Percentiles rank a stretch among this genome's conserved stretches.
phyloP scores from a whole-genome alignment of 53 echinoderm and acorn worm species.

The Henricia sp. region DNA sequence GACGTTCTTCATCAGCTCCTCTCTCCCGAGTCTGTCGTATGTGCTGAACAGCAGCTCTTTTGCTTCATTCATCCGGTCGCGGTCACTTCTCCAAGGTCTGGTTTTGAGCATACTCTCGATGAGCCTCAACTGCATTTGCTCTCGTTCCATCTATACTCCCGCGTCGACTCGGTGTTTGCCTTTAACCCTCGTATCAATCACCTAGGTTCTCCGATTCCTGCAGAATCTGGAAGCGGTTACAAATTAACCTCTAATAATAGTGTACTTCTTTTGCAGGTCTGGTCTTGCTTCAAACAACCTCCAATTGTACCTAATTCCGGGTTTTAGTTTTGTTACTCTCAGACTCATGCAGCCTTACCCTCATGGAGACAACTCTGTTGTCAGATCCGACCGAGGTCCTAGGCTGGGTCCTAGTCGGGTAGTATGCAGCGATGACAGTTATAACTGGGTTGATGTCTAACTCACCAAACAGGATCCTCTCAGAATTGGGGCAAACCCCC shows the following conservation, averaged over 20 bases:
- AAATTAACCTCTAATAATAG: conserved; percentile 32
- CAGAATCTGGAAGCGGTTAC: conserved; percentile 2
- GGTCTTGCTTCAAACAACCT: background rate
- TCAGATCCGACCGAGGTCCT: conserved; percentile 43
- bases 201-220: background rate
- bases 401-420: no score
- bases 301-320: conserved; percentile 33
- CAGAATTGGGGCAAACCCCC: conserved; percentile 5
- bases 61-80: background rate
- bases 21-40: no score
- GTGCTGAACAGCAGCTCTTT: background rate
- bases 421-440: conserved; percentile 31
- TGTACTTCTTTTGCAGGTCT: conserved; percentile 34
- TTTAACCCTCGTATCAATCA: conserved; percentile 2
- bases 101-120: background rate
- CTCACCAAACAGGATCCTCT: conserved; percentile 18
- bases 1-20: no score
- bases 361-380: conserved; percentile 30
- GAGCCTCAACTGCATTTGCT: background rate
- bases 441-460: conserved; percentile 1
- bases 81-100: background rate
- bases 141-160: background rate
- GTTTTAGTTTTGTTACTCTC: background rate
- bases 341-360: conserved; percentile 17
- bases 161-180: no score